These are phyloP conservation scores for Phengaris alcon DNA, from an alignment of 2,888 invertebrate species.

Conservation along the genomic window DNA sequence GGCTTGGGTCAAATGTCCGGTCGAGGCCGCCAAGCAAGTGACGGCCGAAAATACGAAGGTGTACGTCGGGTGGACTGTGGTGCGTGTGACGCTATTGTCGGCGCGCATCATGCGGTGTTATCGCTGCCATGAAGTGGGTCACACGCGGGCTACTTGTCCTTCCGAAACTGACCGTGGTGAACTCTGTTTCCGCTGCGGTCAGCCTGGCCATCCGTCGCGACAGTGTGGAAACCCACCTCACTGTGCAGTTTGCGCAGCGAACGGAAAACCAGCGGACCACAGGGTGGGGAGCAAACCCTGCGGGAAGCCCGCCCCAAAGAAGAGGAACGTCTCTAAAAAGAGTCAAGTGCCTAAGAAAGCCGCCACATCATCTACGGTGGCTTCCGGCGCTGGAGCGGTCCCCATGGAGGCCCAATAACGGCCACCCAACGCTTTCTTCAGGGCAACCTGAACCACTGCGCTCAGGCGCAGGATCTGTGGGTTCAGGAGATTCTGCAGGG, in stretches of 20 bases:
- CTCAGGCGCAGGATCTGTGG: conserved; percentile 14
- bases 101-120: too few relatives aligned
- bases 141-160: conserved; percentile 31
- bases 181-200: conserved; percentile 35
- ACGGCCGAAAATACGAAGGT: too few relatives aligned
- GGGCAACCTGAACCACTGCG: conserved; percentile 22
- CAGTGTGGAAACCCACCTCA: neutral
- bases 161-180: conserved; percentile 25
- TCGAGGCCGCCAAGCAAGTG: too few relatives aligned
- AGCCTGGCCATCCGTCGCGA: conserved; percentile 33
- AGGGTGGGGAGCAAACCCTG: neutral
- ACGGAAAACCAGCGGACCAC: neutral
- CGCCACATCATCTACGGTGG: neutral
- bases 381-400: neutral
- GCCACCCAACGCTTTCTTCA: neutral
- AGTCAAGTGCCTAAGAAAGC: neutral
- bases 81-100: too few relatives aligned
- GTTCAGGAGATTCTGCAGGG: too few relatives aligned
- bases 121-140: conserved; percentile 22
- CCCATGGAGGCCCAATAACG: neutral
- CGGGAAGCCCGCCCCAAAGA: neutral
- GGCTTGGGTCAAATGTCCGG: too few relatives aligned
- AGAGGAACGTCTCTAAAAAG: neutral
- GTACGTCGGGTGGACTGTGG: too few relatives aligned
- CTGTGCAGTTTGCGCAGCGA: neutral